Base-by-base conservation (phyloP, 2,113 vertebrate species). In the Cichladusa arquata region DNA sequence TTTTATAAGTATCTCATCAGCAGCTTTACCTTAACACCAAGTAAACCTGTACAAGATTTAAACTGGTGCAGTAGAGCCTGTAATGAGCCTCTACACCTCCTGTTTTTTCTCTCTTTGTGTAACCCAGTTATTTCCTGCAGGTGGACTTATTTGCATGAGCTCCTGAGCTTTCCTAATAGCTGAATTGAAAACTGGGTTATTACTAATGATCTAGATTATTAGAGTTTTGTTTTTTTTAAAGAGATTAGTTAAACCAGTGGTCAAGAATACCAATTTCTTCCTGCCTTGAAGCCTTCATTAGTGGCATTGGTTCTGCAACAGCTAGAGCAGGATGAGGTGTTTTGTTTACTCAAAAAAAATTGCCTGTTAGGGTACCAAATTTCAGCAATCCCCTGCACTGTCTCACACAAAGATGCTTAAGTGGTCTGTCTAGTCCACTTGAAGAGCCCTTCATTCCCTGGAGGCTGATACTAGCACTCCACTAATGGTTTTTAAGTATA, bases 71-170 rank as follows among this genome's bases (percentile, higher is more conserved):
- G 58, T 19, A 54, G 60, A 70, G 60, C 34, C 44, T 15, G 47
- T 62, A 92, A 40, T 31, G 40, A 94, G 18, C 29, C 44, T 93
- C 61, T 72, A 53, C 45, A 89, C 42, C 64, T 58, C 31, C 54
- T 89, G 47, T 48, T 87, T 89, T 89, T 76, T 62, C 65, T 92
- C 29, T 93, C 60, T 82, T 88, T 4, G 2, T 73, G 25, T 92
- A 87, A 93, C 53, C 57, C 74, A 56, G 69, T 95, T 94, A 47
- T 85, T 94, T 95, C 57, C 57, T 92, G 85, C 64, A 86, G 53
- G 45, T 90, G 53, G 64, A 25, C 26, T 82, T 97, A 92, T 15
- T 93, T 97, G 62, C 80, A 61, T 86, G 86, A 90, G 70, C 71
- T 92, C 34, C 45, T 78, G 70, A 91, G 78, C 64, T 92, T 90